Conservation (phyloP, 1,140 invertebrate genomes). For the Eueides isabella region DNA sequence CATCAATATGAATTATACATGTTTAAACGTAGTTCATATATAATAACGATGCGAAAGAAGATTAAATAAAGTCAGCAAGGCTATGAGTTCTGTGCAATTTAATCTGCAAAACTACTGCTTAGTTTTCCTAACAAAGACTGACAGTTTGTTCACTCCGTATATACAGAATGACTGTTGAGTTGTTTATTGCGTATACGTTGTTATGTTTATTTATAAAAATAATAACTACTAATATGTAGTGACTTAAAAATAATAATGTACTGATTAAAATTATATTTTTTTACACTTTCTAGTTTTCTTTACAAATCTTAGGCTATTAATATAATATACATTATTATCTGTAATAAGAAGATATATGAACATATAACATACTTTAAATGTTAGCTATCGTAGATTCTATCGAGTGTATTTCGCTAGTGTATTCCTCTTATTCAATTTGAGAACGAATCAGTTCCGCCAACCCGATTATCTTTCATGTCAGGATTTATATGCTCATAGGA, state of each 20-base stretch:
- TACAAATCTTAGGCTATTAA: too few species aligned
- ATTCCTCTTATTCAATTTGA: slow-evolving; percentile 78
- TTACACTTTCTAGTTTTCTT: too few species aligned
- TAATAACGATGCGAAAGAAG: not conserved
- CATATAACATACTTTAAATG: not conserved
- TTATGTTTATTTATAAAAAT: not conserved
- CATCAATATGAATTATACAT: not conserved
- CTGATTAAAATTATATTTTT: too few species aligned
- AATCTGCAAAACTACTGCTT: slow-evolving; percentile 16
- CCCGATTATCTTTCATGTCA: slow-evolving; percentile 74
- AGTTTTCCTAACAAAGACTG: slow-evolving; percentile 8
- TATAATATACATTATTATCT: not conserved
- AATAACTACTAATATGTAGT: too few species aligned
- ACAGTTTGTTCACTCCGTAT: slow-evolving; percentile 13
- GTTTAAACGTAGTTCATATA: not conserved
- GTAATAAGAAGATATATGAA: not conserved
- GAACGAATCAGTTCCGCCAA: slow-evolving; percentile 77
- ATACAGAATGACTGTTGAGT: not conserved
- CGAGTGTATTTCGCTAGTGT: slow-evolving; percentile 55
- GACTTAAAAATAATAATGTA: too few species aligned
- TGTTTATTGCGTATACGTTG: not conserved
- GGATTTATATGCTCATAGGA: slow-evolving; percentile 64
- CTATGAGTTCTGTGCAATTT: slow-evolving; percentile 11
- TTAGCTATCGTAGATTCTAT: slow-evolving; percentile 24
- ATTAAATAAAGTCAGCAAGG: not conserved